Evolutionary conservation across 64 coral and sea anemone genomes (phyloP), one percentile per base, ranked within the genome.

Genomic region (Catalaphyllia jardinei): DNA sequence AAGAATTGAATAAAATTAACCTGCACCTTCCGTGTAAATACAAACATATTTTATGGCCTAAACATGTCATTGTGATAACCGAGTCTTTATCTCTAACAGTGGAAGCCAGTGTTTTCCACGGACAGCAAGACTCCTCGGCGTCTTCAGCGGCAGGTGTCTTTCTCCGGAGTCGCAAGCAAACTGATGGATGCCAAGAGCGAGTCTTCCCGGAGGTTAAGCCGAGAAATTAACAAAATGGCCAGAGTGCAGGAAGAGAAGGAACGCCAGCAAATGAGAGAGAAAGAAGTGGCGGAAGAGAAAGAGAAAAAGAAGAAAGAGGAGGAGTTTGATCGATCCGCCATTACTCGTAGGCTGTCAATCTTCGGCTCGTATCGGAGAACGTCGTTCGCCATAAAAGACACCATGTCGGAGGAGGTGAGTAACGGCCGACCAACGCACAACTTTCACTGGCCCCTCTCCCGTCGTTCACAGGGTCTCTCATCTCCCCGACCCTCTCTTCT

Each of bases 141-240:
- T 4, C 14, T 77, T 51, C 86, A 74, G 71, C 71, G 57, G 10
- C 86, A 64, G 18, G 52, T 17, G 3, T 88, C 86, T 4, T 88
- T 88, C 60, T 74, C 86, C 10, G 86, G 72, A 60, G 51, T 88
- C 33, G 86, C 86, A 25, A 76, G 72, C 72, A 88, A 88, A 50
- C 28, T 88, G 30, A 59, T 88, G 86, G 86, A 88, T 39, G 86
- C 74, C 42, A 88, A 27, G 2, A 88, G 86, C 72, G 74, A 75
- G 29, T 75, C 13, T 6, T 88, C 86, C 20, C 35, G 86, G 19
- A 88, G 60, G 50, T 27, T 88, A 38, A 77, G 74, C 57, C 52
- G 74, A 69, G 8, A 76, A 60, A 88, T 88, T 27, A 75, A 60
- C 52, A 74, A 29, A 61, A 33, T 88, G 57, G 60, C 71, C 17